Percentiles rank a stretch among this genome's conserved stretches.
Conservation (phyloP, 2,113 vertebrate genomes). For the Dermatemys mawii region DNA sequence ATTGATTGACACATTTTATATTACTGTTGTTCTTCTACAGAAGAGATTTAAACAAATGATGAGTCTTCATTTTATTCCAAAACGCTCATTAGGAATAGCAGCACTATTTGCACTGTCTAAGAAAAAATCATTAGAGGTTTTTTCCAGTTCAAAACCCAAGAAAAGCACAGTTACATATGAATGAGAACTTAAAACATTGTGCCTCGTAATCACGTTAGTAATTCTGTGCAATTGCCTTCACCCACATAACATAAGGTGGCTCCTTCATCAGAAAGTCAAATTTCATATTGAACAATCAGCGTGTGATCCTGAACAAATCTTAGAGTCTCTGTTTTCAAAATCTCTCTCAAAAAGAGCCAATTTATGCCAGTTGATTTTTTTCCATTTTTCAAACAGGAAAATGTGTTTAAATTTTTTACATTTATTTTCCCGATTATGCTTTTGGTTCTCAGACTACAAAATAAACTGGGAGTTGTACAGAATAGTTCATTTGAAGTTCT, state of each 20-base stretch:
- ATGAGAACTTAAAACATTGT: neutral
- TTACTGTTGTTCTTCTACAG: constrained; percentile 34
- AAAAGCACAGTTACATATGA: constrained; percentile 19
- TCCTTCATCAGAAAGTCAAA: neutral
- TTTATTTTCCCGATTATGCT: constrained; percentile 1
- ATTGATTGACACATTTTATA: constrained; percentile 38
- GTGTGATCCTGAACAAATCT: neutral
- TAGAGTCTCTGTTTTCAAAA: constrained; percentile 3
- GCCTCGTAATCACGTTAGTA: neutral
- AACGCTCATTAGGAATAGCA: constrained; percentile 54
- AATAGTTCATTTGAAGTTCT: neutral
- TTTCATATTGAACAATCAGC: constrained; percentile 23
- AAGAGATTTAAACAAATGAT: constrained; percentile 54
- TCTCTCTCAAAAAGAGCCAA: constrained; percentile 12
- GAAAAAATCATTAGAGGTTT: constrained; percentile 52
- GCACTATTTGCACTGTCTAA: constrained; percentile 51
- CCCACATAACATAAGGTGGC: neutral
- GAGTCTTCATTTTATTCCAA: constrained; percentile 64
- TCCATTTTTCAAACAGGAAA: too few species aligned
- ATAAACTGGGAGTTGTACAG: neutral
- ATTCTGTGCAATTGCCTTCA: neutral
- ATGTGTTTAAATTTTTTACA: too few species aligned
- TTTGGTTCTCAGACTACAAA: constrained; percentile 23
- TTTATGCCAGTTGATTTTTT: neutral
- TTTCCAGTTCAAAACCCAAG: constrained; percentile 29